Evolutionary conservation across 1,140 invertebrate species (phyloP).

Genomic region (Triops cancriformis): DNA sequence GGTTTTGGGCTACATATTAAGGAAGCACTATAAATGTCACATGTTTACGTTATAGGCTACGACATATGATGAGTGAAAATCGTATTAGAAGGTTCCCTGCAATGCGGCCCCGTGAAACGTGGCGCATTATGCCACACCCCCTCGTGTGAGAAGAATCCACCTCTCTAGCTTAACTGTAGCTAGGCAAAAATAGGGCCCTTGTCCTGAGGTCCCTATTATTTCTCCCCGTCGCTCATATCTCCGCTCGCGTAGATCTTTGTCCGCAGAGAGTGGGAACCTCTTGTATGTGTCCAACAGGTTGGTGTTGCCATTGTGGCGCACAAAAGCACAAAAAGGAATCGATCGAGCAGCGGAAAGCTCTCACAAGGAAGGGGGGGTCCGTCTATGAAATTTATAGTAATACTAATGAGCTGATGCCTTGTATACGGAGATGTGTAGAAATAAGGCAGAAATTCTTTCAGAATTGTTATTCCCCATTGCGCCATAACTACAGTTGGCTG

Average conservation of each 20-base stretch:
- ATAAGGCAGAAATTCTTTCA: background rate
- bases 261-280: background rate
- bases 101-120: background rate
- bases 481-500: background rate
- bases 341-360: background rate
- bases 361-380: background rate
- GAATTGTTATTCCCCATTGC: background rate
- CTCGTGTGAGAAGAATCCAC: background rate
- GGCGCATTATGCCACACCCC: background rate
- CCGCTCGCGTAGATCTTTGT: background rate
- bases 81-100: background rate
- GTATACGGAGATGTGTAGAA: background rate
- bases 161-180: too few relatives aligned
- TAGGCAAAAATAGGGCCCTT: background rate
- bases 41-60: background rate
- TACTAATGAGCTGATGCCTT: background rate
- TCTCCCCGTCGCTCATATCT: too few relatives aligned
- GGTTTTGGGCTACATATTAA: too few relatives aligned
- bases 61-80: background rate
- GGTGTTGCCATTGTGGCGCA: background rate
- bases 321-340: background rate
- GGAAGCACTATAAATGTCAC: background rate
- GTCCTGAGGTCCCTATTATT: too few relatives aligned
- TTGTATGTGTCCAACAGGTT: slow-evolving; percentile 5
- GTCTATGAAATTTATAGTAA: background rate